phyloP scores from a whole-genome alignment of 2,113 vertebrate genomes.

The Trematomus loennbergii region DNA sequence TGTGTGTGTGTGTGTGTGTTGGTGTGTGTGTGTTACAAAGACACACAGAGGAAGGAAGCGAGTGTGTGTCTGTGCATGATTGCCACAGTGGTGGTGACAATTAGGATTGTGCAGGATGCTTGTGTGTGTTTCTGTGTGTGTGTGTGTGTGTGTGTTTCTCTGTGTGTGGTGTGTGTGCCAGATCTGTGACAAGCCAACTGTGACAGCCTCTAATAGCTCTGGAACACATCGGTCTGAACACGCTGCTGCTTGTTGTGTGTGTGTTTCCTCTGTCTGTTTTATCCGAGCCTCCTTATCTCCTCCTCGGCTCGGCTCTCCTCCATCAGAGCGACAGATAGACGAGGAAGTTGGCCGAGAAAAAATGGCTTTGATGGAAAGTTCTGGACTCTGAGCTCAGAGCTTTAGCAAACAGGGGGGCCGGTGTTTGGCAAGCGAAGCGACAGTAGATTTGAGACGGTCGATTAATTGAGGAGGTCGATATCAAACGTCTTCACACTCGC shows the following conservation, averaged over 20 bases:
- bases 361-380: conserved; percentile 47
- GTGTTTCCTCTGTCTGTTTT: conserved; percentile 49
- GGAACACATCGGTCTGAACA: conserved; percentile 62
- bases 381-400: background rate
- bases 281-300: conserved; percentile 64
- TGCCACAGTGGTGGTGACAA: conserved; percentile 62
- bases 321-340: conserved; percentile 57
- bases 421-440: background rate
- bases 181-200: conserved; percentile 64
- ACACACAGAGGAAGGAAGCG: conserved; percentile 29
- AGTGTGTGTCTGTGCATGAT: conserved; percentile 48
- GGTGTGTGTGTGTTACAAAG: background rate
- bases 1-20: conserved; percentile 7
- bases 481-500: background rate
- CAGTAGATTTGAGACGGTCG: conserved; percentile 7
- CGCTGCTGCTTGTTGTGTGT: conserved; percentile 41
- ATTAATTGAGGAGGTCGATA: background rate
- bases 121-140: conserved; percentile 23
- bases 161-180: conserved; percentile 30
- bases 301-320: conserved; percentile 32
- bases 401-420: conserved; percentile 10
- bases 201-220: conserved; percentile 75
- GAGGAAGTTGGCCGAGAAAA: conserved; percentile 57
- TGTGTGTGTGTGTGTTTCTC: too few species aligned
- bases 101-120: conserved; percentile 44